Conservation (phyloP, 2,113 vertebrate species). For the Scartelaos histophorus region DNA sequence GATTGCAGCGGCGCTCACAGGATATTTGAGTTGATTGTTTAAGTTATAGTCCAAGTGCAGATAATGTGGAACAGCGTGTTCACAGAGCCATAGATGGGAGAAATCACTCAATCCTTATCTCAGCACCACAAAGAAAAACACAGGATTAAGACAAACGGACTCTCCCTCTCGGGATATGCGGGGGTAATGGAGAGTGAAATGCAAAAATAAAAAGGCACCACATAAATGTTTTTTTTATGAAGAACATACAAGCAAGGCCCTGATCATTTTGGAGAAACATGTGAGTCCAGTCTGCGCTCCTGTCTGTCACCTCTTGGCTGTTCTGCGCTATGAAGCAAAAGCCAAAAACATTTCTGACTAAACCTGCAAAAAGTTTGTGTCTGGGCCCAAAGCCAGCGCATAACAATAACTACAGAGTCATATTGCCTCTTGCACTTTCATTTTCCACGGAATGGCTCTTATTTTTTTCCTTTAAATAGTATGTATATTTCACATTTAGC, state of each 20-base stretch:
- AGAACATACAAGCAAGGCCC: not conserved
- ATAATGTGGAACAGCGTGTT: constrained; percentile 10
- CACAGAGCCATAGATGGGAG: constrained; percentile 51
- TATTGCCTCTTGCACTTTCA: not conserved
- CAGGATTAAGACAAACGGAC: not conserved
- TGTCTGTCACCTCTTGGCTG: not conserved
- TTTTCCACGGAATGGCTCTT: not conserved
- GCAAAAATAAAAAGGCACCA: not conserved
- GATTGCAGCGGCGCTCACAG: constrained; percentile 10
- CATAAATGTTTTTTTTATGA: not conserved
- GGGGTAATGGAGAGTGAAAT: not conserved
- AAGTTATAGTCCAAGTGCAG: constrained; percentile 13
- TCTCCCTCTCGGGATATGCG: not conserved
- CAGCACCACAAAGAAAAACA: constrained; percentile 4
- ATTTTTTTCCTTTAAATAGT: not conserved
- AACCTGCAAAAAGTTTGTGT: not conserved
- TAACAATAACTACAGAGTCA: not conserved
- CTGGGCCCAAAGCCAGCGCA: not conserved
- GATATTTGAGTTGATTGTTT: constrained; percentile 40
- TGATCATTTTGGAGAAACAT: no score
- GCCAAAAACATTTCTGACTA: not conserved
- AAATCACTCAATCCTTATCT: constrained; percentile 43
- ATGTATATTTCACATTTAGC: not conserved
- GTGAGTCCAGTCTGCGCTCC: not conserved
- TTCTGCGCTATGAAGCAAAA: not conserved